phyloP scores from a whole-genome alignment of 2,888 invertebrate genomes.

The Drosophila paranaensis region DNA sequence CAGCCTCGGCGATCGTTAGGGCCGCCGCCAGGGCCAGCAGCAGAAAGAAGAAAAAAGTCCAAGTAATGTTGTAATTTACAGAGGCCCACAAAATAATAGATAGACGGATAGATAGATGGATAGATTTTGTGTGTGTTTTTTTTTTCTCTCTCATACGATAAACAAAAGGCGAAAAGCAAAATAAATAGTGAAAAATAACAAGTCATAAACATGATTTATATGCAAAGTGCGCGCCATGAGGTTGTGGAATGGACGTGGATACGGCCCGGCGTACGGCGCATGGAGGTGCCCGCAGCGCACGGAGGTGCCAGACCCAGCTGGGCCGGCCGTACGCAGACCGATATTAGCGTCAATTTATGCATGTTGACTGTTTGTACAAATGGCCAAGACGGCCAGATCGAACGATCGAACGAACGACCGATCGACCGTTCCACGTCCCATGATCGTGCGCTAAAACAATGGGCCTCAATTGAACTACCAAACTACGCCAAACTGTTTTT shows the following conservation, averaged over 20 bases:
- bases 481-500: constrained; percentile 68
- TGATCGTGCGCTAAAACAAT: constrained; percentile 69
- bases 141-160: constrained; percentile 52
- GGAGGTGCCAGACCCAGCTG: constrained; percentile 27
- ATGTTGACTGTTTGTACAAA: constrained; percentile 72
- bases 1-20: constrained; percentile 7
- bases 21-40: constrained; percentile 49
- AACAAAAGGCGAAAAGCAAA: constrained; percentile 69
- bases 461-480: constrained; percentile 77
- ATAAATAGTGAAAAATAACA: constrained; percentile 79
- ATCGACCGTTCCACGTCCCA: constrained; percentile 5
- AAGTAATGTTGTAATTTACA: constrained; percentile 75
- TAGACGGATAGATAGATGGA: constrained; percentile 4
- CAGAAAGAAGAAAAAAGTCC: constrained; percentile 9
- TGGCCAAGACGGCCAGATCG: constrained; percentile 24
- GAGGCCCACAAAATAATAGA: constrained; percentile 20
- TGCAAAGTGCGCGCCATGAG: constrained; percentile 74
- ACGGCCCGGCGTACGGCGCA: neutral
- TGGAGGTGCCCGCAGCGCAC: constrained; percentile 1
- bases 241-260: constrained; percentile 22
- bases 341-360: constrained; percentile 80
- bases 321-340: constrained; percentile 36
- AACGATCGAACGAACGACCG: constrained; percentile 2
- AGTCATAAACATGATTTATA: constrained; percentile 81
- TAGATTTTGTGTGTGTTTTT: constrained; percentile 32